Percentiles rank a stretch among this genome's conserved stretches.
These are phyloP conservation scores for Busseola fusca DNA, from an alignment of 2,888 invertebrate species.

Conservation along the genomic window DNA sequence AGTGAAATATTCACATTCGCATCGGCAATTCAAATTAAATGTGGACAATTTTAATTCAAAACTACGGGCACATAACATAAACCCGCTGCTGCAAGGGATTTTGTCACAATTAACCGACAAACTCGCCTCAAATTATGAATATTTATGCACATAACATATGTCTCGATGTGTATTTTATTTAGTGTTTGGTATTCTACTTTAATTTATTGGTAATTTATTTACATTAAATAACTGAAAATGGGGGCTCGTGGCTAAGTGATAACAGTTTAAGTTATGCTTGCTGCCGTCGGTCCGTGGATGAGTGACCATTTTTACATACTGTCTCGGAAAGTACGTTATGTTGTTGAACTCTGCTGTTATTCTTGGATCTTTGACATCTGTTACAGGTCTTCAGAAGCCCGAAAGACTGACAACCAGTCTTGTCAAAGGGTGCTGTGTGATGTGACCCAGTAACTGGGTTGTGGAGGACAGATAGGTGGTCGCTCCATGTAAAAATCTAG, in stretches of 20 bases:
- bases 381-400: background rate
- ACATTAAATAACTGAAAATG: background rate
- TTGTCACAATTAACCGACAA: slow-evolving; percentile 73
- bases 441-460: background rate
- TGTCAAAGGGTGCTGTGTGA: background rate
- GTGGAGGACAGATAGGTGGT: background rate
- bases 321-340: background rate
- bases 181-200: slow-evolving; percentile 19
- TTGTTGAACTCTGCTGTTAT: too few relatives aligned
- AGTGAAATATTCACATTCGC: slow-evolving; percentile 47
- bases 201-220: slow-evolving; percentile 21
- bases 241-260: background rate
- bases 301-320: background rate
- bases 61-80: slow-evolving; percentile 54
- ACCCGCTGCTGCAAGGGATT: slow-evolving; percentile 61
- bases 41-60: slow-evolving; percentile 66
- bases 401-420: background rate
- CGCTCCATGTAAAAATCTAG: background rate
- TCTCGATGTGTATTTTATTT: slow-evolving; percentile 43
- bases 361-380: too few relatives aligned
- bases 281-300: background rate
- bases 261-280: background rate
- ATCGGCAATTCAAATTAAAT: slow-evolving; percentile 43
- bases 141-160: slow-evolving; percentile 55
- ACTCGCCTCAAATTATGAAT: slow-evolving; percentile 54